These are phyloP conservation scores for Lasius fuliginosus DNA, from an alignment of 2,888 invertebrate species.

Conservation along the genomic window DNA sequence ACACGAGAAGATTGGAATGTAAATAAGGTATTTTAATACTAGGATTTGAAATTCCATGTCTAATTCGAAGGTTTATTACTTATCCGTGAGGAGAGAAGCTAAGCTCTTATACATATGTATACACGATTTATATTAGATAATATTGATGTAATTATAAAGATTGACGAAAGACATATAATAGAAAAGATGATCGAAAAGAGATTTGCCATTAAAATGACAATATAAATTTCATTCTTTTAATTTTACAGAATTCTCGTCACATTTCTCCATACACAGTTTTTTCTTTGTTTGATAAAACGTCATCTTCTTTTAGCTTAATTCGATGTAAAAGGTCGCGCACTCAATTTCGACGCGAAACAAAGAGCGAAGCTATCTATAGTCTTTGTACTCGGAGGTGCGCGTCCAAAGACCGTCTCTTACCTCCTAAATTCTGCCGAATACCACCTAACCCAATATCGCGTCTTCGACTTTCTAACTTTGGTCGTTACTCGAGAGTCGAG, in stretches of 20 bases:
- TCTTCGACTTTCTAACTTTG: constrained; percentile 27
- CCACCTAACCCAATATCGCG: constrained; percentile 27
- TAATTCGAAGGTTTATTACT: not conserved
- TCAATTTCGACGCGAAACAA: not conserved
- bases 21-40: constrained; percentile 28
- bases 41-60: not conserved
- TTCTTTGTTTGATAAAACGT: not conserved
- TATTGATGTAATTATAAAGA: not conserved
- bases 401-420: not conserved
- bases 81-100: not conserved
- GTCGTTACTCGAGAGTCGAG: constrained; percentile 14
- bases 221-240: not conserved
- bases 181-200: not conserved
- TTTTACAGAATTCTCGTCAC: not conserved
- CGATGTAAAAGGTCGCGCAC: not conserved
- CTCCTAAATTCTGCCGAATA: not conserved
- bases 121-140: not conserved
- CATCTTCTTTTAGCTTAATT: not conserved
- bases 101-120: not conserved
- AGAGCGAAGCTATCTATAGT: not conserved
- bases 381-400: not conserved
- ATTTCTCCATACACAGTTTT: not conserved
- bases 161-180: not conserved
- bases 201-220: not conserved
- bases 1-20: not conserved